phyloP scores from a whole-genome alignment of 2,888 invertebrate species.

The Callyntrura sp. region DNA sequence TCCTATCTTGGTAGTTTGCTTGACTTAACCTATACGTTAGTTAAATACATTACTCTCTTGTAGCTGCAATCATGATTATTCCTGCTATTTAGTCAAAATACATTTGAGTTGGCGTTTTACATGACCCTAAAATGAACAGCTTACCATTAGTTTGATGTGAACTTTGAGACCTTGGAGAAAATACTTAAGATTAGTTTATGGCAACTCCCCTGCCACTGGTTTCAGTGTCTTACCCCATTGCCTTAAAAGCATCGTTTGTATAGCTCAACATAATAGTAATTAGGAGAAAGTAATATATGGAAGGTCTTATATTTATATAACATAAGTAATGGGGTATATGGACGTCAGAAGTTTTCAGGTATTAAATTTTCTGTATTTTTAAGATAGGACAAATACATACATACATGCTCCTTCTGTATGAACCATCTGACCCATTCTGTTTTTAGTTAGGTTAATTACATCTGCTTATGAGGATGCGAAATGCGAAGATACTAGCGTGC shows the following conservation, averaged over 20 bases:
- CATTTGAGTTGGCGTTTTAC: too few relatives aligned
- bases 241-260: slow-evolving; percentile 43
- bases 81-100: too few relatives aligned
- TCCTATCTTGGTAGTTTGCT: too few relatives aligned
- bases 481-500: too few relatives aligned
- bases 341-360: slow-evolving; percentile 37
- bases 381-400: slow-evolving; percentile 11
- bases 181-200: not conserved
- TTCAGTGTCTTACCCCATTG: slow-evolving; percentile 1
- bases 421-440: slow-evolving; percentile 28
- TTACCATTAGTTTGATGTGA: not conserved
- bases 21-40: too few relatives aligned
- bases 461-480: slow-evolving; percentile 35
- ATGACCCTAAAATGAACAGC: not conserved
- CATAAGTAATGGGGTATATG: too few relatives aligned
- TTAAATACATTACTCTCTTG: too few relatives aligned
- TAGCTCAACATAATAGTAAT: slow-evolving; percentile 51
- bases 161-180: slow-evolving; percentile 35
- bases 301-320: not conserved
- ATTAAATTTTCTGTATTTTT: slow-evolving; percentile 60
- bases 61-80: too few relatives aligned
- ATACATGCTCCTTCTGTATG: too few relatives aligned
- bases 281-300: slow-evolving; percentile 46
- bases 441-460: slow-evolving; percentile 58
- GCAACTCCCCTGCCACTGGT: not conserved